phyloP scores from a whole-genome alignment of 2,113 vertebrate genomes.

The Orycteropus afer region DNA sequence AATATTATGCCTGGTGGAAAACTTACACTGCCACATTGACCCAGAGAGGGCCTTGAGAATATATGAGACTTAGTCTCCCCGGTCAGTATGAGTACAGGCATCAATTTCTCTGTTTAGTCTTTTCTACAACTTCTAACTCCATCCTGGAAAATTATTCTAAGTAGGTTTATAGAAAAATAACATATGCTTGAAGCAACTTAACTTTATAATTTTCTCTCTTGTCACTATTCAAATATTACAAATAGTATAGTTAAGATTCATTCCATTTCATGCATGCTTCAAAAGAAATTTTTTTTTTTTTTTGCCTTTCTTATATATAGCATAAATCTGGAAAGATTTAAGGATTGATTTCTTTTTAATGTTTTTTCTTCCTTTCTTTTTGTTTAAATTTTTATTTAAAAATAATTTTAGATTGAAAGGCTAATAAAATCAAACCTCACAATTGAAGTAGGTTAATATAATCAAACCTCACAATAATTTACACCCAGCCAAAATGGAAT shows the following conservation, averaged over 20 bases:
- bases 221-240: background rate
- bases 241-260: background rate
- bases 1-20: background rate
- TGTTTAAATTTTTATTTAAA: background rate
- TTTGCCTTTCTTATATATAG: constrained; percentile 66
- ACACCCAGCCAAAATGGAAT: too few species aligned
- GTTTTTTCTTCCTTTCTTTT: background rate
- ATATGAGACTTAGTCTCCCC: background rate
- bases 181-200: background rate
- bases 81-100: background rate
- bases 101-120: background rate
- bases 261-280: constrained; percentile 30
- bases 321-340: constrained; percentile 28
- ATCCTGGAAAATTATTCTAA: background rate
- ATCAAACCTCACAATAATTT: too few species aligned
- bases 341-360: background rate
- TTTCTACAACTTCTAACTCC: background rate
- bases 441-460: too few species aligned
- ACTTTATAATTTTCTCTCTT: background rate
- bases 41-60: background rate
- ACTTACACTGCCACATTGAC: background rate
- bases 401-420: background rate
- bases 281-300: constrained; percentile 64
- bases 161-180: background rate
- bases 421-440: too few species aligned